Base-by-base conservation (phyloP, 2,797 vertebrate genomes). In the Typhlichthys subterraneus region DNA sequence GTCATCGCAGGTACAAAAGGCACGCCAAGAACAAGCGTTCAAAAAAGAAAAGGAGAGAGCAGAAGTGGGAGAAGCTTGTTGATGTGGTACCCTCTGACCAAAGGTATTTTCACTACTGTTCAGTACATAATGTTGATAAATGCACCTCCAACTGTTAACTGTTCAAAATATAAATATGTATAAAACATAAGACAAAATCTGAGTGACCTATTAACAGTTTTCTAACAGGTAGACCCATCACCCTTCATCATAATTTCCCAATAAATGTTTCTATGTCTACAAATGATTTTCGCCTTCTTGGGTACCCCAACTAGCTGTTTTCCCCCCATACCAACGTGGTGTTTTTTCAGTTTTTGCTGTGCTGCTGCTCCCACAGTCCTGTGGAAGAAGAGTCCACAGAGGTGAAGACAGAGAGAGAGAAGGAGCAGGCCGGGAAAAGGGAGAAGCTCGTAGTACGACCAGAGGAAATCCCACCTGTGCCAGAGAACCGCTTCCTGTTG, bases 381-480 rank as follows among this genome's bases (percentile, higher is more conserved):
- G 90, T 84, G 46, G 91, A 92, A 61, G 87, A 85, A 75, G 92
- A 84, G 63, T 89, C 76, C n/a, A 19, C 31, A 15, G 91, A 92
- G 59, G 89, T 54, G 48, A 71, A 92, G 52, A 90, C 90, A 29
- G 94, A 93, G 61, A 89, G 72, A 74, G 89, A 88, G 52, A 90
- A 59, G 0, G 96, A 96, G 55, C 79, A 84, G 47, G 88, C 80
- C 62, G 83, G 91, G 0, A 97, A 95, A 81, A 92, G 97, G 77
- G 96, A 95, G 72, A 99, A 99, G 73, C 96, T 93, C 0, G 92
- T 98, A 4, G 96, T 99, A 67, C 93, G 96, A 55, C 95, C 95
- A 4, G 98, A 99, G 87, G 97, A 99, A 85, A 99, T 99, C 72
- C 98, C 97, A 50, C 96, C 96, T 0, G 96, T 99, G 76, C 98